Conservation (phyloP, 2,797 vertebrate genomes). For the Girardinus metallicus region DNA sequence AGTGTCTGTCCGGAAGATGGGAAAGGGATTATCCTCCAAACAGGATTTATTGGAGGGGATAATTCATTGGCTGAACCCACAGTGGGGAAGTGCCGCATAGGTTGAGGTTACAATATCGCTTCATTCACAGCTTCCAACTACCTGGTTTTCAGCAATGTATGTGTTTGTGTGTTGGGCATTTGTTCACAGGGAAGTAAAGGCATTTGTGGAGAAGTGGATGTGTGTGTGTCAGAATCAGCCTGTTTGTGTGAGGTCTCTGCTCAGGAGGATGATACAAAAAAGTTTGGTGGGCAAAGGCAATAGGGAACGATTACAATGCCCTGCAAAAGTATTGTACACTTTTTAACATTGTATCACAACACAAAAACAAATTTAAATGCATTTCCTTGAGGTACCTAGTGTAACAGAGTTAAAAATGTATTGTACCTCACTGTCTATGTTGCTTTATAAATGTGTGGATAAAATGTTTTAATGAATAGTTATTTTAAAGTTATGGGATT, state of each 20-base stretch:
- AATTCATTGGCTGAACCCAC: constrained; percentile 85
- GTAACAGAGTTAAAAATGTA: neutral
- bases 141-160: constrained; percentile 66
- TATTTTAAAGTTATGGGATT: neutral
- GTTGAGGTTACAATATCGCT: constrained; percentile 85
- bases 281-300: constrained; percentile 35
- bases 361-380: neutral
- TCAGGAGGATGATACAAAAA: constrained; percentile 32
- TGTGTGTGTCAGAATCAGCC: constrained; percentile 6
- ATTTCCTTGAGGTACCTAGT: neutral
- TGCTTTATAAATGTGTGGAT: neutral
- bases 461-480: neutral
- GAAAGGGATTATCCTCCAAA: constrained; percentile 87
- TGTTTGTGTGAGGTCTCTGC: constrained; percentile 28
- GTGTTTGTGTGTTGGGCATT: constrained; percentile 54
- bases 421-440: neutral
- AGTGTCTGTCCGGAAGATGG: constrained; percentile 87
- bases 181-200: constrained; percentile 35
- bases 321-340: neutral
- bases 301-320: constrained; percentile 33
- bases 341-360: neutral
- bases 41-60: constrained; percentile 87
- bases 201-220: constrained; percentile 30
- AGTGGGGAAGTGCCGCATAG: constrained; percentile 82
- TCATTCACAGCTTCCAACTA: constrained; percentile 79